Base-by-base conservation (phyloP, 2,888 invertebrate species). In the Aphrophora alni region DNA sequence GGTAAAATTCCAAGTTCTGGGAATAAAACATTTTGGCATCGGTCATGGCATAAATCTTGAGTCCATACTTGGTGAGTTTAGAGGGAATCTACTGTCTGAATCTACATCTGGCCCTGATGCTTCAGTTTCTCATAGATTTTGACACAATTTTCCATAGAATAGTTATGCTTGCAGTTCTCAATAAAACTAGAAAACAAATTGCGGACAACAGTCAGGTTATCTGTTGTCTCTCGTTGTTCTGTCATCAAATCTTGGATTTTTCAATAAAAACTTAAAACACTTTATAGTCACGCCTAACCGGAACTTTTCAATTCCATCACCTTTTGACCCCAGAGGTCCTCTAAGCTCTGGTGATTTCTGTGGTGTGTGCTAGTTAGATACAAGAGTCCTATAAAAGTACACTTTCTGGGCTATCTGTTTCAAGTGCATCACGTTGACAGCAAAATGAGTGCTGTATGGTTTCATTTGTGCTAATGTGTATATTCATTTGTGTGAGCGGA, bases 121-220 rank as follows among this genome's bases (percentile, higher is more conserved):
- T 28, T 73, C 27, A 73, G 73, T 27, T 73, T 73, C 73, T 28
- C 73, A 5, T 24, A 5, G 24, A 68, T 68, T 12, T 5, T 71
- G 24, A 71, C 24, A 71, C 17, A 10, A 69, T 8, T 17, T 21
- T 21, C 24, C 24, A 69, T 8, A 26, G 25, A 71, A 26, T 71
- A 71, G 71, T 26, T 25, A 24, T 17, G 17, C 25, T 26, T 71
- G 71, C 4, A 24, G 26, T 26, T 71, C 25, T 71, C 25, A 25
- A 71, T 21, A 71, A 71, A 71, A 21, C 33, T 75, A 21, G 38
- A 38, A 26, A 75, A 75, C n/a, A 74, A 38, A 17, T 44, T 44
- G 24, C 75, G 51, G 10, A 25, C 25, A 44, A 44, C 75, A 2
- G 75, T 10, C 68, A 68, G 68, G 68, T 68, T 68, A 68, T 68